Conservation (phyloP, 2,797 vertebrate genomes). For the Megalops cyprinoides region DNA sequence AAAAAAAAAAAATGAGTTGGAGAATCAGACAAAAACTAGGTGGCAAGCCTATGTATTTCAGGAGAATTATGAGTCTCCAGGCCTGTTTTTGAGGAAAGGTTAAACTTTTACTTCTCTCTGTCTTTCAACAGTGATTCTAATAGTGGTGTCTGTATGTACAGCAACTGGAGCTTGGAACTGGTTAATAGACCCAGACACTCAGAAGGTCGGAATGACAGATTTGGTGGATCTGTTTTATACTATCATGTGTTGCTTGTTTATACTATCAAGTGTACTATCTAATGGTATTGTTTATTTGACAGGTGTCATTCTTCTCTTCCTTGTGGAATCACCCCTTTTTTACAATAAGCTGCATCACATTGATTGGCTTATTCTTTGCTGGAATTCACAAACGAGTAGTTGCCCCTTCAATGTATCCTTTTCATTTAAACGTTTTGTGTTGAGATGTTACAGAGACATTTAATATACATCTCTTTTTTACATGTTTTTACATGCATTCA, state of each 20-base stretch:
- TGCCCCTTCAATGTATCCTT: constrained; percentile 99
- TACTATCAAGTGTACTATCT: not conserved
- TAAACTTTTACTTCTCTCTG: constrained; percentile 28
- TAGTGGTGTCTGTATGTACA: constrained; percentile 97
- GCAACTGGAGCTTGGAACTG: constrained; percentile 99
- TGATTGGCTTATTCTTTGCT: constrained; percentile 98
- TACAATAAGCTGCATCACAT: constrained; percentile 96
- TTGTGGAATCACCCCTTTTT: constrained; percentile 99
- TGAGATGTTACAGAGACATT: not conserved
- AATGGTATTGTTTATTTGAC: constrained; percentile 45
- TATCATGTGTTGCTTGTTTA: not conserved
- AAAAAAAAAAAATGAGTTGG: not conserved
- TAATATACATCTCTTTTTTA: not conserved
- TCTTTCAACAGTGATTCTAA: constrained; percentile 89
- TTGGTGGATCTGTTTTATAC: constrained; percentile 16
- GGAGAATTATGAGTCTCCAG: not conserved
- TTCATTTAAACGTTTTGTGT: constrained; percentile 39
- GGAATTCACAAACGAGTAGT: constrained; percentile 99
- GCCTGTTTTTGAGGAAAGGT: not conserved
- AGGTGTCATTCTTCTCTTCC: constrained; percentile 98
- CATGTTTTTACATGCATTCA: not conserved
- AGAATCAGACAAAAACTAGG: not conserved
- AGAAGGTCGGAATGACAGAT: constrained; percentile 80
- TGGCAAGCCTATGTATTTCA: not conserved
- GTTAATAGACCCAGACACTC: constrained; percentile 98